Conservation (phyloP, 64 coral and sea anemone species). For the Porites australiensis region DNA sequence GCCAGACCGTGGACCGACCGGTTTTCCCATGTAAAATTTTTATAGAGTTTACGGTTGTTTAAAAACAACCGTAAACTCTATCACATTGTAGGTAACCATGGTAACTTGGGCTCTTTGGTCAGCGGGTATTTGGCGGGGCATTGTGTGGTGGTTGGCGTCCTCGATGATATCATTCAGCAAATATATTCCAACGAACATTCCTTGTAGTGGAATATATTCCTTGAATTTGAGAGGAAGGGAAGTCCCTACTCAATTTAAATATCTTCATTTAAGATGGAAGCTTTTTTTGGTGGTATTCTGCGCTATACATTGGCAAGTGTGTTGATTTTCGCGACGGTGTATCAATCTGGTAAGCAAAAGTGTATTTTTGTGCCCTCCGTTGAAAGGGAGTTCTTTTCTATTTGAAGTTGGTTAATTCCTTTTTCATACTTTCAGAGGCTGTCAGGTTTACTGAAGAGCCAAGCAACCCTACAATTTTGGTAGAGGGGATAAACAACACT, state of each 20-base stretch:
- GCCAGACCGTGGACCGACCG: too few species aligned
- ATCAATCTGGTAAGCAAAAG: not conserved
- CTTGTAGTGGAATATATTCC: not conserved
- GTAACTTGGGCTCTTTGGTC: too few species aligned
- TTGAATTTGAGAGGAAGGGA: not conserved
- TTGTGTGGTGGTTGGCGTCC: too few species aligned
- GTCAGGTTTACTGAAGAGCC: not conserved
- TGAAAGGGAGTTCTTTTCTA: not conserved
- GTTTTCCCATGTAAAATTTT: too few species aligned
- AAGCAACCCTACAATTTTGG: not conserved
- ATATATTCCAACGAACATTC: not conserved
- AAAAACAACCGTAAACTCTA: too few species aligned
- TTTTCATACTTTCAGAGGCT: not conserved
- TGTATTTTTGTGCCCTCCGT: too few species aligned
- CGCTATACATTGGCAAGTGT: not conserved
- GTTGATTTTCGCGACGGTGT: not conserved
- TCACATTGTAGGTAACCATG: too few species aligned
- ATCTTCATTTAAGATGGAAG: not conserved
- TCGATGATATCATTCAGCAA: slow-evolving; percentile 5
- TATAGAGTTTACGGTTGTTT: too few species aligned
- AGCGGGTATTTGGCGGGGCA: too few species aligned
- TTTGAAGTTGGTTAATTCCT: not conserved
- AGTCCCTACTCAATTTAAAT: not conserved
- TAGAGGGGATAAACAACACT: not conserved
- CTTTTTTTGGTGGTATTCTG: not conserved